Evolutionary conservation across 1,140 invertebrate species (phyloP).

Genomic region (Drosophila grimshawi): DNA sequence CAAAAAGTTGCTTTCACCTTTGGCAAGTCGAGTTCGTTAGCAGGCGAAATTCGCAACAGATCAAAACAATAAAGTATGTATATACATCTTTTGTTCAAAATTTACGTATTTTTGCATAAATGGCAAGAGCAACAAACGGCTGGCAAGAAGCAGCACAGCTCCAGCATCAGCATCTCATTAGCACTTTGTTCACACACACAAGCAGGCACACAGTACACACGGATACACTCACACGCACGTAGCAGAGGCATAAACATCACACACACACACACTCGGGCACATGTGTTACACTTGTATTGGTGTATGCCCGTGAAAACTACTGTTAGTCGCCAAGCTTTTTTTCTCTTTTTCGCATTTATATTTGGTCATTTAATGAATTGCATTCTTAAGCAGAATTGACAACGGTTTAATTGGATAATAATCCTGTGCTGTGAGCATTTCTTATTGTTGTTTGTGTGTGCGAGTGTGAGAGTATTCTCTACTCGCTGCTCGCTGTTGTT

Average conservation of each 20-base stretch:
- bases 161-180: slow-evolving; percentile 72
- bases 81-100: slow-evolving; percentile 50
- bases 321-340: slow-evolving; percentile 56
- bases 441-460: slow-evolving; percentile 32
- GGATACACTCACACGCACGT: slow-evolving; percentile 1
- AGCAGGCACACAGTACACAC: slow-evolving; percentile 23
- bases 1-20: slow-evolving; percentile 73
- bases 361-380: slow-evolving; percentile 67
- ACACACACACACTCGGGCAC: slow-evolving; percentile 32
- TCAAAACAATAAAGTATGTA: slow-evolving; percentile 63
- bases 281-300: slow-evolving; percentile 30
- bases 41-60: slow-evolving; percentile 51
- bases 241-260: slow-evolving; percentile 1
- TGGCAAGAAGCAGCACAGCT: slow-evolving; percentile 56
- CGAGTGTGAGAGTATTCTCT: slow-evolving; percentile 50
- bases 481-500: slow-evolving; percentile 65
- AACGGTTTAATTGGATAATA: slow-evolving; percentile 75
- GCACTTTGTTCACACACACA: slow-evolving; percentile 58
- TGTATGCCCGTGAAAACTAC: slow-evolving; percentile 77
- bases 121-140: slow-evolving; percentile 77
- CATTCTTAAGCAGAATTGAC: slow-evolving; percentile 61
- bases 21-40: slow-evolving; percentile 49
- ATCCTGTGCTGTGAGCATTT: slow-evolving; percentile 49
- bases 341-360: slow-evolving; percentile 29
- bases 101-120: slow-evolving; percentile 76